Conservation (phyloP, 2,797 vertebrate species). For the Notamacropus eugenii region DNA sequence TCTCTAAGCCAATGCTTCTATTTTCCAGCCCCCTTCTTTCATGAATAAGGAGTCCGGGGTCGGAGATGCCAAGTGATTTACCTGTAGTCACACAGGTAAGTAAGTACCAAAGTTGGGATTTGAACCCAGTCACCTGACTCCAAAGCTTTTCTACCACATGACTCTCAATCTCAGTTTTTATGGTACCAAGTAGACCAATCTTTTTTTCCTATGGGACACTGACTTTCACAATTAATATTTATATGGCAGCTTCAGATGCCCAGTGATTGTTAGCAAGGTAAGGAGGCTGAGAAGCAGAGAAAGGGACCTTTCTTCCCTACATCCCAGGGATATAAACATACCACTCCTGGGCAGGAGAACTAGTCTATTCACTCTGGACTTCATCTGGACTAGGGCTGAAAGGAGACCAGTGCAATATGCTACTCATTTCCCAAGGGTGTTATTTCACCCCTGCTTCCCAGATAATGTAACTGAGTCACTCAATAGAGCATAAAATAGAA, state of each 20-base stretch:
- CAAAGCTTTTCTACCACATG: neutral
- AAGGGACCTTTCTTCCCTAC: neutral
- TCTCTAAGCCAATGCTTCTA: neutral
- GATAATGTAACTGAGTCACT: slow-evolving; percentile 89
- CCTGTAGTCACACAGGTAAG: slow-evolving; percentile 6
- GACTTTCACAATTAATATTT: neutral
- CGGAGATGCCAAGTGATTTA: neutral
- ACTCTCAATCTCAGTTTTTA: neutral
- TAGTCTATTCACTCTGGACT: slow-evolving; percentile 25
- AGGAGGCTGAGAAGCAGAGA: slow-evolving; percentile 12
- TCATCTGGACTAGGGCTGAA: slow-evolving; percentile 51
- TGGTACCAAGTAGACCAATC: neutral
- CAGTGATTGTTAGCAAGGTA: neutral
- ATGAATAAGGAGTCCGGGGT: slow-evolving; percentile 16
- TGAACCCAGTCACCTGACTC: neutral
- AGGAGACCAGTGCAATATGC: slow-evolving; percentile 52
- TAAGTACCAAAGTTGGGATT: neutral
- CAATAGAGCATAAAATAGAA: slow-evolving; percentile 90
- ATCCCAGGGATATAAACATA: neutral
- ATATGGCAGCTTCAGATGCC: neutral
- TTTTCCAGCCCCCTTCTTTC: neutral
- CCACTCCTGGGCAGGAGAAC: neutral
- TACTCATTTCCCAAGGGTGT: slow-evolving; percentile 83
- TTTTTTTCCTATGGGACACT: neutral
- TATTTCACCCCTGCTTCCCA: slow-evolving; percentile 86